A percentile compares a stretch with the other conserved stretches of the same genome.
phyloP scores from a whole-genome alignment of 2,888 invertebrate species.

The Cephus nigrinus region DNA sequence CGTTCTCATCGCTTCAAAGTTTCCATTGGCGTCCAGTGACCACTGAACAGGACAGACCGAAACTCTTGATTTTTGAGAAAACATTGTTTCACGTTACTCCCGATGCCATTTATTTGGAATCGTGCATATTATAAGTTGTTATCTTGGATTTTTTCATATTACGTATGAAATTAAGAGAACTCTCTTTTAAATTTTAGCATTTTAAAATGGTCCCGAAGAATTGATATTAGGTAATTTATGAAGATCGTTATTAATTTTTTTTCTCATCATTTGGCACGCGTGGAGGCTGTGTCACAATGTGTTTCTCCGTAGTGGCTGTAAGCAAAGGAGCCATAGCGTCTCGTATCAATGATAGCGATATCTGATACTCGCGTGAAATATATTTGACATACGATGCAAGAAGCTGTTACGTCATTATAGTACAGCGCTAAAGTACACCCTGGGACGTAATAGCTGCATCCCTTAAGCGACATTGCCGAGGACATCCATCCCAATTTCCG shows the following conservation, averaged over 20 bases:
- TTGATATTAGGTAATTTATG: neutral
- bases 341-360: neutral
- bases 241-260: neutral
- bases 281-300: neutral
- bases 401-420: neutral
- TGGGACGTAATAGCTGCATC: conserved; percentile 19
- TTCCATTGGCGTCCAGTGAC: neutral
- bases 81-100: neutral
- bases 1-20: conserved; percentile 1
- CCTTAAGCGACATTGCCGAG: conserved; percentile 23
- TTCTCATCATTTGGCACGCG: neutral
- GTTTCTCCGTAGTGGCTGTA: neutral
- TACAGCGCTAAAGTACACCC: neutral
- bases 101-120: neutral
- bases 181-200: no score
- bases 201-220: neutral
- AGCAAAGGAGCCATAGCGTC: neutral
- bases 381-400: neutral
- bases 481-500: conserved; percentile 20
- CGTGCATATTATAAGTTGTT: neutral
- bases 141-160: no score
- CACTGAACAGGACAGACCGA: neutral
- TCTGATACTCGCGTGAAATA: neutral
- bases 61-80: neutral
- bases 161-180: neutral